Evolutionary conservation across 2,113 vertebrate genomes (phyloP), one percentile per base, ranked within the genome.

Genomic region (Cyanistes caeruleus): DNA sequence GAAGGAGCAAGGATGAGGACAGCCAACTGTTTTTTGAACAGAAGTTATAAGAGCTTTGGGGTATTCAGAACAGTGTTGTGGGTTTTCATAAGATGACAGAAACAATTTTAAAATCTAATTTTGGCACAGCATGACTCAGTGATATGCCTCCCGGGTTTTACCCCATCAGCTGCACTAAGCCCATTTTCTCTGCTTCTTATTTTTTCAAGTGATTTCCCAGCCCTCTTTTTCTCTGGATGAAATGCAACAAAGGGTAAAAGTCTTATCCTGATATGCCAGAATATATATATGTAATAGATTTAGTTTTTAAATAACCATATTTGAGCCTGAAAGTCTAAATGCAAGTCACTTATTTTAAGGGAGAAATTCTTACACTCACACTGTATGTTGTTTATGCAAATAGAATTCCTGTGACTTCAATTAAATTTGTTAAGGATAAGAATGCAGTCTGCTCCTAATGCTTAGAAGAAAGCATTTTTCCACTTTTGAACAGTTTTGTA

Each of bases 81-180:
- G 44, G 56, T 46, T 95, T 95, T 89, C 49, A n/a, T 44, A 78
- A 89, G 53, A 87, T 68, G 74, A 87, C 77, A 94, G 77, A 95
- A 95, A 84, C 44, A 60, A 89, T 91, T 91, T 92, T 84, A 64
- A 84, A 91, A 95, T 93, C 84, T 94, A 81, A 87, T 94, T 96
- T 94, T 95, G 84, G 52, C 81, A 89, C 62, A 89, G 77, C 65
- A 69, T 91, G 87, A 94, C 69, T 95, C 89, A 73, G 31, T 56
- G 84, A 82, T 76, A 73, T 70, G 82, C 59, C 78, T 93, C 53
- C 53, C 0, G 1, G 74, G 75, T 93, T 95, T 90, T 87, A 96
- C 70, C 72, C 81, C 62, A 25, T 51, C 81, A 73, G 87, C 70
- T 94, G n/a, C 53, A 46, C 65, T 91, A 95, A 96, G 39, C 63